Base-by-base conservation (phyloP, 2,797 vertebrate genomes). In the Pygocentrus nattereri region DNA sequence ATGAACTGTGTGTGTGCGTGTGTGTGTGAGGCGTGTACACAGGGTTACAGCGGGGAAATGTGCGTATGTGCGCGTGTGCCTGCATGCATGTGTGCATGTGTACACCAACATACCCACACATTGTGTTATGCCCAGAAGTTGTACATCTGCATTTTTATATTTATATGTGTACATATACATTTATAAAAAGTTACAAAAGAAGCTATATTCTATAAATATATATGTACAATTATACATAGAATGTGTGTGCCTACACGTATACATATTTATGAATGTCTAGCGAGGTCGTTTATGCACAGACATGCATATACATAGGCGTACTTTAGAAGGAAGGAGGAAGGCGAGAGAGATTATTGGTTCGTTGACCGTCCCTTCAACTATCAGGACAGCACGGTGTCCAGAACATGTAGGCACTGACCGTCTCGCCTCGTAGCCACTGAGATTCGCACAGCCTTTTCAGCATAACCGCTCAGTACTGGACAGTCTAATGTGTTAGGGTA, bases 381-480 rank as follows among this genome's bases (percentile, higher is more conserved):
- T 94, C 91, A 92, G 92, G 88, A 92, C 94, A 93, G 93, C 92
- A 91, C 93, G 93, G 93, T 91, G 92, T 94, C 94, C 95, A 95
- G 94, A 95, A 95, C 88, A 94, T 94, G 92, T 94, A 93, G 95
- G 90, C 93, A 94, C 94, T 93, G 94, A 84, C 68, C 68, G 54
- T 47, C 49, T 23, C 30, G 59, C 73, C 65, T 54, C 74, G 52
- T 58, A 80, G 78, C 70, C 73, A 0, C 38, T 23, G 54, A 59
- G 31, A 38, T 34, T 65, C 70, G 30, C 76, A 72, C 49, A 71
- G 23, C 71, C 81, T 76, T 25, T 68, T 38, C 50, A 10, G n/a
- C 6, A 69, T 27, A 56, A 34, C 62, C 23, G 18, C 34, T 44
- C 11, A 47, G 18, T 23, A 73, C 23, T 27, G 58, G 49, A 27